Evolutionary conservation across 2,888 invertebrate species (phyloP).

Genomic region (Ariolimax columbianus): DNA sequence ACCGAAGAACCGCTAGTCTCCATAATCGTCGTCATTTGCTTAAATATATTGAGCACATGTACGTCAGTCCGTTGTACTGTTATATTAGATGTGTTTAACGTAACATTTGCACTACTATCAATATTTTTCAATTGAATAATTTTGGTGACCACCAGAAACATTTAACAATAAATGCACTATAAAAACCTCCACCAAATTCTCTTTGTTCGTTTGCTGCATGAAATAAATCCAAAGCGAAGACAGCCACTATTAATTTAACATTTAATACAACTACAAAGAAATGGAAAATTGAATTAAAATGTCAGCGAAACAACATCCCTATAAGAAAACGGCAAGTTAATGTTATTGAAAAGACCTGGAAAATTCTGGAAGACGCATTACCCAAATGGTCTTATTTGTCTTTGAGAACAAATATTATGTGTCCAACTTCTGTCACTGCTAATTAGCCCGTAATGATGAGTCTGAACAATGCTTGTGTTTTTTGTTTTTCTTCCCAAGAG

Average conservation of each 20-base stretch:
- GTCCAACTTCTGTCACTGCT: not conserved
- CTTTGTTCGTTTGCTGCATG: no score
- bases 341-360: not conserved
- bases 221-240: not conserved
- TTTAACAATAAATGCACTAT: no score
- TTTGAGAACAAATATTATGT: not conserved
- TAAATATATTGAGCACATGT: no score
- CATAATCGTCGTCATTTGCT: no score
- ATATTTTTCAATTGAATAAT: no score
- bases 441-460: conserved; percentile 8
- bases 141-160: no score
- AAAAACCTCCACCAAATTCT: no score
- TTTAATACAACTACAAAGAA: not conserved
- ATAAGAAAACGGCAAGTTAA: not conserved
- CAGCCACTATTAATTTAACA: not conserved
- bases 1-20: no score
- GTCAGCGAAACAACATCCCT: not conserved
- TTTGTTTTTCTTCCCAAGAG: not conserved
- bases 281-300: not conserved
- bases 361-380: not conserved
- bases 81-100: no score
- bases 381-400: conserved; percentile 14
- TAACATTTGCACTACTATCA: no score
- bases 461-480: not conserved
- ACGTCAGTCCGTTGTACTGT: no score